These are phyloP conservation scores for Lordiphosa mommai DNA, from an alignment of 1,140 invertebrate species.

Conservation along the genomic window DNA sequence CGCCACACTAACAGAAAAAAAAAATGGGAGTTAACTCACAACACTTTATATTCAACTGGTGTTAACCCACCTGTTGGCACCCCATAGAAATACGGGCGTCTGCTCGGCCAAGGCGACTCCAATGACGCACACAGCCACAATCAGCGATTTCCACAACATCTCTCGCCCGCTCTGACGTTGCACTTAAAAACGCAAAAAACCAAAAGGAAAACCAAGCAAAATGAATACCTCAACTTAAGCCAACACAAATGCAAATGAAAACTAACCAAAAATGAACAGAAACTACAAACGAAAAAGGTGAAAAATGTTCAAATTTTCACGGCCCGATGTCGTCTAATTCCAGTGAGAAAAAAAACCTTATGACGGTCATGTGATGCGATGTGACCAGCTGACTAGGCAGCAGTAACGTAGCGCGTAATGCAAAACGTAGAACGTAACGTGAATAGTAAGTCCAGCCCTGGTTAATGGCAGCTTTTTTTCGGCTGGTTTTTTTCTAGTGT, in stretches of 20 bases:
- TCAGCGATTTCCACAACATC: slow-evolving; percentile 73
- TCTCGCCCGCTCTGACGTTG: slow-evolving; percentile 35
- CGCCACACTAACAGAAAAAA: slow-evolving; percentile 19
- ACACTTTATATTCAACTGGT: slow-evolving; percentile 5
- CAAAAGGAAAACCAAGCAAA: slow-evolving; percentile 26
- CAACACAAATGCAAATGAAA: slow-evolving; percentile 33
- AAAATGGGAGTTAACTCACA: neutral
- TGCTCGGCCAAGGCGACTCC: slow-evolving; percentile 69
- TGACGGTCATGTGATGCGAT: slow-evolving; percentile 47
- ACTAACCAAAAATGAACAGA: slow-evolving; percentile 71
- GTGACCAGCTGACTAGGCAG: neutral
- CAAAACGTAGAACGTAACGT: too few relatives aligned
- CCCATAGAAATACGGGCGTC: slow-evolving; percentile 72
- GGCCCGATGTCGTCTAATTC: slow-evolving; percentile 34
- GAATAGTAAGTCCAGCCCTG: too few relatives aligned
- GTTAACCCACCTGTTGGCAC: slow-evolving; percentile 70
- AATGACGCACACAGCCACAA: slow-evolving; percentile 67
- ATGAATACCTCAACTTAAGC: slow-evolving; percentile 25
- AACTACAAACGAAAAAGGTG: slow-evolving; percentile 68
- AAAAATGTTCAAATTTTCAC: slow-evolving; percentile 41
- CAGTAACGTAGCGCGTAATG: neutral
- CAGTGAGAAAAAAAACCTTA: slow-evolving; percentile 50
- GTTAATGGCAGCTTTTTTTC: too few relatives aligned
- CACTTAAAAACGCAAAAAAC: slow-evolving; percentile 36
- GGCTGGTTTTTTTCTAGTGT: too few relatives aligned